Evolutionary conservation across 2,797 vertebrate genomes (phyloP).

Genomic region (Agapornis canus): DNA sequence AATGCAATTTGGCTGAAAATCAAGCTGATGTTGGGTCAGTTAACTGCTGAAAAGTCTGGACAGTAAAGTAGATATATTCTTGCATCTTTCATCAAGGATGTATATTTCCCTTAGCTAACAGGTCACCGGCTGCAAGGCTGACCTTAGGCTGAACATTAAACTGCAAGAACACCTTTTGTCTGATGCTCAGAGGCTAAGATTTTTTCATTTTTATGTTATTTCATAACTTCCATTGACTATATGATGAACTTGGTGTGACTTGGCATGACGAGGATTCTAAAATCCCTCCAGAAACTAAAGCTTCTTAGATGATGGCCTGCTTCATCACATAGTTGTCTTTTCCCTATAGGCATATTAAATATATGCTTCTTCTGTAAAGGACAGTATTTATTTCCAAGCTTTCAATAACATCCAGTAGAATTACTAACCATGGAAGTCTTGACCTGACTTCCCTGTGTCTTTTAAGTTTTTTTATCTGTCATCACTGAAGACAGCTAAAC

Average conservation of each 20-base stretch:
- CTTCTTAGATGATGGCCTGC: neutral
- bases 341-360: neutral
- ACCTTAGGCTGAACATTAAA: neutral
- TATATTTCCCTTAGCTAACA: neutral
- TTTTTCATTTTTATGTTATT: neutral
- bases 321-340: neutral
- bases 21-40: neutral
- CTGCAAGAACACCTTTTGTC: neutral
- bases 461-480: neutral
- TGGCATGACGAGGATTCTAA: neutral
- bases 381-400: neutral
- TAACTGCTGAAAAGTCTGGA: neutral
- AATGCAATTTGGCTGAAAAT: neutral
- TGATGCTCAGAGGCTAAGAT: neutral
- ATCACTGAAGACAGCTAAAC: neutral
- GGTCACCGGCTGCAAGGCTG: neutral
- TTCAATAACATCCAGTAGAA: neutral
- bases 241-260: neutral
- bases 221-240: neutral
- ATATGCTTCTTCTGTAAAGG: neutral
- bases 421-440: neutral
- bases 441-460: neutral
- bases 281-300: neutral
- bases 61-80: neutral
- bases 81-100: neutral